Evolutionary conservation across 2,888 invertebrate species (phyloP), one percentile per base, ranked within the genome.

Genomic region (Cephonodes hylas): DNA sequence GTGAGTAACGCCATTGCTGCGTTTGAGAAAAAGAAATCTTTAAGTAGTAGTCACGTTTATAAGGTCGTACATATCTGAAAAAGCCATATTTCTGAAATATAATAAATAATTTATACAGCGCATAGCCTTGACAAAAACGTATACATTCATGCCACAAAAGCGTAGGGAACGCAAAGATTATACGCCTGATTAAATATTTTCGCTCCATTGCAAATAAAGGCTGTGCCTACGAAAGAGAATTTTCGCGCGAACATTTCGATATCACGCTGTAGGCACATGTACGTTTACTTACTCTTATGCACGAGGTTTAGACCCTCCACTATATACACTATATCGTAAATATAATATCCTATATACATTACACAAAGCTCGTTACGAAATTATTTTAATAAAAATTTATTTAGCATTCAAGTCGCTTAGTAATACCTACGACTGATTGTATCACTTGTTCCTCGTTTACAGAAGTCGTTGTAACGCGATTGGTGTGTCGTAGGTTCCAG

Each of bases 141-240:
- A 75, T 73, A 81, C 78, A 80, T 80, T 78, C 74, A 73, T 81
- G 77, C 88, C 84, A 81, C 87, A 84, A 85, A 84, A 83, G 84
- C 85, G 82, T 77, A 83, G 80, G 81, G 81, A 83, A 84, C 81
- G 85, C 83, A 83, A 84, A 88, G 88, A 89, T 91, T 88, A 89
- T 85, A 86, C 89, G 90, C 87, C 84, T 90, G 90, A 91, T 91
- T 89, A 90, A 90, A 90, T 89, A 89, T 90, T 91, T 91, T 89
- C 89, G 86, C 89, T 90, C 83, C 84, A 86, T 84, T 85, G 88
- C 89, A 89, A 89, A 89, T 88, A 89, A 84, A 88, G 84, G 85
- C 77, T 83, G 76, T 72, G 66, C 71, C 67, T 69, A 62, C 63
- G 71, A 70, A 76, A 82, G 78, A 81, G 83, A 84, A 80, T 80